Percentiles rank a stretch among this genome's conserved stretches.
These are phyloP conservation scores for Nudaria mundana DNA, from an alignment of 2,888 invertebrate species.

Conservation along the genomic window DNA sequence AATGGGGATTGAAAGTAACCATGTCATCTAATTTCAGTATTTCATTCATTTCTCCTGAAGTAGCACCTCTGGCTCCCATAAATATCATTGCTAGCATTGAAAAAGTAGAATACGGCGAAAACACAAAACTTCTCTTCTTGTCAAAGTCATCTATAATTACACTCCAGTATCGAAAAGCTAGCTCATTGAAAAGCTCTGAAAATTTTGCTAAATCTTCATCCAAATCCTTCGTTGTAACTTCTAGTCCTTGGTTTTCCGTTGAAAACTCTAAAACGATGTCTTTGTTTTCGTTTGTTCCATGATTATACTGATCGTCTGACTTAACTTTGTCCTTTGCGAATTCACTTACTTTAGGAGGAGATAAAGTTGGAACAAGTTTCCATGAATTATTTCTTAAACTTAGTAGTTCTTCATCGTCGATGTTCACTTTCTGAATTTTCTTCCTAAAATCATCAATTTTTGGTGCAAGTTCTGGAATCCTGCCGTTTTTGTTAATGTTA, in stretches of 20 bases:
- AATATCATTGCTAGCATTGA: constrained; percentile 95
- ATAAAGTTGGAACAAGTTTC: constrained; percentile 81
- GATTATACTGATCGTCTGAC: constrained; percentile 42
- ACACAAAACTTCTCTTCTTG: constrained; percentile 87
- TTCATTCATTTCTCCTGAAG: constrained; percentile 95
- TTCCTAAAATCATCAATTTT: constrained; percentile 73
- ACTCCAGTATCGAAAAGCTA: constrained; percentile 92
- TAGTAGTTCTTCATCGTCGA: constrained; percentile 66
- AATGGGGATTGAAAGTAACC: constrained; percentile 94
- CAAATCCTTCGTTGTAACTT: constrained; percentile 86
- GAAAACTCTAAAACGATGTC: constrained; percentile 65
- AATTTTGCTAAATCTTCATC: constrained; percentile 90
- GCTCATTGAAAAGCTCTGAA: constrained; percentile 89
- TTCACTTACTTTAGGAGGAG: constrained; percentile 71
- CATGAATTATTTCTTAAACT: constrained; percentile 73
- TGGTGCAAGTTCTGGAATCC: constrained; percentile 41
- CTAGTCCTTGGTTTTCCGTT: constrained; percentile 84
- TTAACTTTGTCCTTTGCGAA: constrained; percentile 61
- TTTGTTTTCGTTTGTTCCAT: constrained; percentile 52
- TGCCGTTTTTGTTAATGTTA: constrained; percentile 34
- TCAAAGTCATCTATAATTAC: constrained; percentile 86
- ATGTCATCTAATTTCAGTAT: constrained; percentile 91
- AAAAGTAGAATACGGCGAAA: constrained; percentile 92
- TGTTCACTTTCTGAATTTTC: constrained; percentile 73
- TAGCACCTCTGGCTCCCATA: constrained; percentile 91